Conservation (phyloP, 2,113 vertebrate species). For the Varanus salvator region DNA sequence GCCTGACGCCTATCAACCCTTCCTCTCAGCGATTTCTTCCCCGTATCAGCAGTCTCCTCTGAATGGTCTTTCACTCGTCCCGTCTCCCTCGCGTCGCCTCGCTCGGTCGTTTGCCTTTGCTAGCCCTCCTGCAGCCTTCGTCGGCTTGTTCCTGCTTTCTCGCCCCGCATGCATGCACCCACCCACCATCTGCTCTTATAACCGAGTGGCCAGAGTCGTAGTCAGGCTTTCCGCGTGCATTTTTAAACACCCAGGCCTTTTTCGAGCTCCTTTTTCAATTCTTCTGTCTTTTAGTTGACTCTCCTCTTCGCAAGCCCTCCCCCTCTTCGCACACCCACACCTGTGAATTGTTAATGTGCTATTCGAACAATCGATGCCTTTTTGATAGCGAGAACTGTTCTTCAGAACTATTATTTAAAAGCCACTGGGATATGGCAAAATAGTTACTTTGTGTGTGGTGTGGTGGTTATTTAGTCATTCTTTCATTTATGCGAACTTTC, state of each 20-base stretch:
- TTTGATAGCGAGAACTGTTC: not conserved
- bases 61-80: not conserved
- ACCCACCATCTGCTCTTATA: not conserved
- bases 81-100: not conserved
- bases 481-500: too few relatives aligned
- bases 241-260: not conserved
- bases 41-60: not conserved
- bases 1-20: not conserved
- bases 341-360: too few relatives aligned
- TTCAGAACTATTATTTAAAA: too few relatives aligned
- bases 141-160: not conserved
- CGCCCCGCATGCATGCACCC: fast-evolving
- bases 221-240: not conserved
- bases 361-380: not conserved
- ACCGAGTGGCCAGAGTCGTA: not conserved
- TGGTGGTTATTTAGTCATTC: not conserved
- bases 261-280: not conserved
- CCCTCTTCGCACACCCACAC: not conserved
- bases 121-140: not conserved
- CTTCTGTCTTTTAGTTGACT: not conserved
- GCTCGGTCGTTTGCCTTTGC: too few relatives aligned
- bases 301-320: not conserved
- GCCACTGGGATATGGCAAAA: too few relatives aligned
- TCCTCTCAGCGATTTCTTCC: not conserved
- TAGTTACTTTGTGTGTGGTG: not conserved